Evolutionary conservation across 1,140 invertebrate genomes (phyloP).

Genomic region (Drosophila elegans): DNA sequence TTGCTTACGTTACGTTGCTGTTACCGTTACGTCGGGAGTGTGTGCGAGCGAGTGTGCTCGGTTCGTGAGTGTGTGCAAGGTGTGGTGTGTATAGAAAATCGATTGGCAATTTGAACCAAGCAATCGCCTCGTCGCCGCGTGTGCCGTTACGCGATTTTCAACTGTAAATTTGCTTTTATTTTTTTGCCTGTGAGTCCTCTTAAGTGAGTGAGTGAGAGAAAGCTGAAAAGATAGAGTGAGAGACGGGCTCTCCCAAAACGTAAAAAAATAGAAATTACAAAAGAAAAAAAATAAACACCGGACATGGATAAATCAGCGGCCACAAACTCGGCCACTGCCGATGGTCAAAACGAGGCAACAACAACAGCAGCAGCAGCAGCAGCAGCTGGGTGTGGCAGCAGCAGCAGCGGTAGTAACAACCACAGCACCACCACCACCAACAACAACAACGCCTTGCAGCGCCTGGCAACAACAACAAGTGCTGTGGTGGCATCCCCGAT

Average conservation of each 20-base stretch:
- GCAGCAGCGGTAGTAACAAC: constrained; percentile 24
- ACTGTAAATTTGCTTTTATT: constrained; percentile 41
- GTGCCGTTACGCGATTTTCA: constrained; percentile 61
- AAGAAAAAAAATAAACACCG: constrained; percentile 8
- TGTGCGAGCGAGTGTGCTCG: neutral
- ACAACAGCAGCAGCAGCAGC: constrained; percentile 19
- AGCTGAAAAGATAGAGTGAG: neutral
- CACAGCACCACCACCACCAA: constrained; percentile 11
- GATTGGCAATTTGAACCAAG: constrained; percentile 65
- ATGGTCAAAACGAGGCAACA: constrained; percentile 54
- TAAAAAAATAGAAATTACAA: neutral
- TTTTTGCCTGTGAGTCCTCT: constrained; percentile 47
- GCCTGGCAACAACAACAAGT: constrained; percentile 41
- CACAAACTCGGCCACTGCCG: constrained; percentile 64
- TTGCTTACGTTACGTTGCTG: constrained; percentile 45
- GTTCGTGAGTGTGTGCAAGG: constrained; percentile 50
- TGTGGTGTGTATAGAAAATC: constrained; percentile 81
- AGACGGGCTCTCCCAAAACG: constrained; percentile 12
- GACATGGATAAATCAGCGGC: constrained; percentile 74
- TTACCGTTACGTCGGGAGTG: constrained; percentile 35
- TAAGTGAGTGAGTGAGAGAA: constrained; percentile 19
- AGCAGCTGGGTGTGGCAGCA: constrained; percentile 37
- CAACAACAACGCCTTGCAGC: constrained; percentile 34
- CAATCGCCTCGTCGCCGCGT: constrained; percentile 32
- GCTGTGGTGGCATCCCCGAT: constrained; percentile 18